A percentile compares a stretch with the other conserved stretches of the same genome.
Evolutionary conservation across 2,797 vertebrate species (phyloP).

Genomic region (Lepilemur septentrionalis): DNA sequence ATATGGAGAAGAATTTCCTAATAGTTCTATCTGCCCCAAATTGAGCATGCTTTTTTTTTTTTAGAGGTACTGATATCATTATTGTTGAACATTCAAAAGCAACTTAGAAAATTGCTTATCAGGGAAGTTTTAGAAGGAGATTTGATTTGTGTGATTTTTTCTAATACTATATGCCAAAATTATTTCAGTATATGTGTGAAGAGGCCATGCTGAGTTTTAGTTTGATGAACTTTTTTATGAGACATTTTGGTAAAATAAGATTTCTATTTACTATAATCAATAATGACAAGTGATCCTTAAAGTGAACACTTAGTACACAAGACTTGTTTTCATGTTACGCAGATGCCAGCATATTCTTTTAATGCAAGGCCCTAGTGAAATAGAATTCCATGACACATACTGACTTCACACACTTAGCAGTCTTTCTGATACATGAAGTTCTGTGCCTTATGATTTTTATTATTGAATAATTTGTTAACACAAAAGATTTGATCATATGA

Average conservation of each 20-base stretch:
- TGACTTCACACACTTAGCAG: neutral
- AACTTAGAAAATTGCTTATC: neutral
- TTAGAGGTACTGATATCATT: neutral
- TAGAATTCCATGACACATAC: neutral
- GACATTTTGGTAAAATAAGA: constrained; percentile 25
- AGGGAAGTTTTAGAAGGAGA: neutral
- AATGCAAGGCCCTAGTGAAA: neutral
- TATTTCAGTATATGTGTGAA: neutral
- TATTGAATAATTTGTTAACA: neutral
- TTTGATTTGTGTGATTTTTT: neutral
- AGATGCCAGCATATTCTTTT: neutral
- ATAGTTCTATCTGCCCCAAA: neutral
- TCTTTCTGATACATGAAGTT: constrained; percentile 21
- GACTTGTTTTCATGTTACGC: neutral
- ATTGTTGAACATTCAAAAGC: neutral
- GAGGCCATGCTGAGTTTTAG: constrained; percentile 2
- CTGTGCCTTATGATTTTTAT: neutral
- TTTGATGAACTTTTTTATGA: constrained; percentile 22
- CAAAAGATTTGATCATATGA: neutral
- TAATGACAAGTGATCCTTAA: constrained; percentile 22
- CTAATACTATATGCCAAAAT: neutral
- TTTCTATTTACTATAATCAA: neutral
- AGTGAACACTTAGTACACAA: neutral
- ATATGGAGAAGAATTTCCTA: neutral
- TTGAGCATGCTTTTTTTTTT: neutral